A percentile compares a stretch with the other conserved stretches of the same genome.
Evolutionary conservation across 2,888 invertebrate genomes (phyloP).

Genomic region (Dryocosmus kuriphilus): DNA sequence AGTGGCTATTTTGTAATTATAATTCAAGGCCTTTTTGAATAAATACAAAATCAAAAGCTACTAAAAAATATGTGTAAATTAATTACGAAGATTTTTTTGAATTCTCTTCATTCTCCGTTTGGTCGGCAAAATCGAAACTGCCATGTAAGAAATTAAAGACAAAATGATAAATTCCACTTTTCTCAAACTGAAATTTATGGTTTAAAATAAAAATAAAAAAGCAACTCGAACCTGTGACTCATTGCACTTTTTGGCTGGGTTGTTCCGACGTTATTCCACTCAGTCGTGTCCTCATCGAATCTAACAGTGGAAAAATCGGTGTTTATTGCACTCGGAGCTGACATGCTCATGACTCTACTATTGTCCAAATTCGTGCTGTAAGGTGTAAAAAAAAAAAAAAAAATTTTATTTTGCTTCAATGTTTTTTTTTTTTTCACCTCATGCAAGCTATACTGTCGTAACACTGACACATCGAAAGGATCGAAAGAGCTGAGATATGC

Average conservation of each 20-base stretch:
- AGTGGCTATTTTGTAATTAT: background rate
- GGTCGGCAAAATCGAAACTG: slow-evolving; percentile 61
- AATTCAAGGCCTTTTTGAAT: background rate
- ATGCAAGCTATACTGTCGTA: slow-evolving; percentile 54
- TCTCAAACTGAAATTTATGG: background rate
- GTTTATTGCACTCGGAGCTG: slow-evolving; percentile 92
- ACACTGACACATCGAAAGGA: slow-evolving; percentile 58
- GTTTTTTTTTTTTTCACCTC: slow-evolving; percentile 23
- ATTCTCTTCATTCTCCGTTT: slow-evolving; percentile 55
- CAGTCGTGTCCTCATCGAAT: slow-evolving; percentile 82
- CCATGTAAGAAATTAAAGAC: slow-evolving; percentile 56
- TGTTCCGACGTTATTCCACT: slow-evolving; percentile 71
- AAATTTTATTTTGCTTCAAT: background rate
- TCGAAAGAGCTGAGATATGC: slow-evolving; percentile 58
- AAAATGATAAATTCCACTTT: background rate
- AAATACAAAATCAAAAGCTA: background rate
- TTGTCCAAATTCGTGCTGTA: slow-evolving; percentile 84
- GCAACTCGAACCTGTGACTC: slow-evolving; percentile 69
- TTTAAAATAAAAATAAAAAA: background rate
- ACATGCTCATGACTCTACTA: slow-evolving; percentile 87
- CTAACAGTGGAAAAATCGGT: slow-evolving; percentile 86
- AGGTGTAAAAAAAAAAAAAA: slow-evolving; percentile 50
- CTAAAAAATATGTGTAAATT: slow-evolving; percentile 42
- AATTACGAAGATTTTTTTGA: slow-evolving; percentile 62
- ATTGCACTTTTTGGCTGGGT: slow-evolving; percentile 74